Conservation (phyloP, 2,888 invertebrate genomes). For the Maniola hyperantus region DNA sequence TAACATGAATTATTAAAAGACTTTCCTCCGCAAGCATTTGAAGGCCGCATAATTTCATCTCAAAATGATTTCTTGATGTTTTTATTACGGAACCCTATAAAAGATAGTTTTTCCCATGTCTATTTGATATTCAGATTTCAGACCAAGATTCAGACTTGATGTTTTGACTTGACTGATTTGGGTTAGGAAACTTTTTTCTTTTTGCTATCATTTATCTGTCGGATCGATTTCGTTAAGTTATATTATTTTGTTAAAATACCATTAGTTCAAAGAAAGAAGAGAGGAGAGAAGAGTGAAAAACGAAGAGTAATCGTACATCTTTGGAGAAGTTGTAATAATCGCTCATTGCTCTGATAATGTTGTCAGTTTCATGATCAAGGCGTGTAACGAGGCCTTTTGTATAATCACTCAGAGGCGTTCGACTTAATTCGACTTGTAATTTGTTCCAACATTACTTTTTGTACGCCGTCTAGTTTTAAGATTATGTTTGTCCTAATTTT, state of each 20-base stretch:
- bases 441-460: conserved; percentile 50
- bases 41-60: conserved; percentile 6
- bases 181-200: too few species aligned
- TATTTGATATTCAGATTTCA: conserved; percentile 7
- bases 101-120: conserved; percentile 1
- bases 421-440: conserved; percentile 55
- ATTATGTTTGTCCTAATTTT: conserved; percentile 18
- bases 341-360: conserved; percentile 6
- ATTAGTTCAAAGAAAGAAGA: too few species aligned
- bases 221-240: too few species aligned
- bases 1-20: conserved; percentile 13
- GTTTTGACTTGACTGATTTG: neutral
- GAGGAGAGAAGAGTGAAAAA: too few species aligned
- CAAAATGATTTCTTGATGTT: conserved; percentile 16
- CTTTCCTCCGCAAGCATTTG: neutral
- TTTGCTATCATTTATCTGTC: too few species aligned
- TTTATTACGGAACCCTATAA: conserved; percentile 4
- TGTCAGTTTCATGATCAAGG: conserved; percentile 22
- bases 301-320: too few species aligned
- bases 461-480: conserved; percentile 33
- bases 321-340: conserved; percentile 2
- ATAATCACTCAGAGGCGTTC: conserved; percentile 54
- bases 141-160: too few species aligned
- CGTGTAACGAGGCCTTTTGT: conserved; percentile 44
- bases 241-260: too few species aligned